Conservation (phyloP, 2,888 invertebrate species). For the Biston stratarius region DNA sequence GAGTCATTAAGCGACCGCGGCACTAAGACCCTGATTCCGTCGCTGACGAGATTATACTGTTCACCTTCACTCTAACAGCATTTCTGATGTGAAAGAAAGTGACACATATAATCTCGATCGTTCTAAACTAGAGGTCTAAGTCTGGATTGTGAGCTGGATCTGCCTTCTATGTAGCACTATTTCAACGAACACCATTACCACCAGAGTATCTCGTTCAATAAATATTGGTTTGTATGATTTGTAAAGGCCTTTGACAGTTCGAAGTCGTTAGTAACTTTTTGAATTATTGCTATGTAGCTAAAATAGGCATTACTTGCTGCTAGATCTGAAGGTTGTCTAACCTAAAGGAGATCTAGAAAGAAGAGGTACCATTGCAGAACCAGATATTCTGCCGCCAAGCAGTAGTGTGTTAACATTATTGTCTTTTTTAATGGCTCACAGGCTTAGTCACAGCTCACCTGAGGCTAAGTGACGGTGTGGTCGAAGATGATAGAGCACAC, state of each 20-base stretch:
- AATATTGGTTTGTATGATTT: slow-evolving; percentile 37
- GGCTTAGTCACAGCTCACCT: too few relatives aligned
- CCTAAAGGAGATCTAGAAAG: too few relatives aligned
- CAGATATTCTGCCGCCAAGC: too few relatives aligned
- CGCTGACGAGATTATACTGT: not conserved
- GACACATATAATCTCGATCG: not conserved
- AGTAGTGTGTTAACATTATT: too few relatives aligned
- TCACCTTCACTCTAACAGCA: not conserved
- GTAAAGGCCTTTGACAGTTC: slow-evolving; percentile 28
- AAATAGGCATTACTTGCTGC: not conserved
- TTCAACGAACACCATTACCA: slow-evolving; percentile 29
- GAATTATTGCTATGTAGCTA: slow-evolving; percentile 21
- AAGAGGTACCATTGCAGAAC: too few relatives aligned
- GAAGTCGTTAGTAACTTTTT: slow-evolving; percentile 36
- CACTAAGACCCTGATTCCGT: slow-evolving; percentile 38
- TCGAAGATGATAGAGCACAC: too few relatives aligned
- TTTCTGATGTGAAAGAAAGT: not conserved
- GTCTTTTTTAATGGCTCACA: too few relatives aligned
- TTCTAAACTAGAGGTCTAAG: slow-evolving; percentile 42
- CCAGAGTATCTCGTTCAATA: slow-evolving; percentile 35
- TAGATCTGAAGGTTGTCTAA: too few relatives aligned
- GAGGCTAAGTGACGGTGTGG: too few relatives aligned
- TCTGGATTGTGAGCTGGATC: slow-evolving; percentile 69
- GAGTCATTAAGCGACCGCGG: slow-evolving; percentile 75
- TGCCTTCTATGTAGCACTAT: slow-evolving; percentile 42